Conservation (phyloP, 2,888 invertebrate genomes). For the Carpatolechia fugitivella region DNA sequence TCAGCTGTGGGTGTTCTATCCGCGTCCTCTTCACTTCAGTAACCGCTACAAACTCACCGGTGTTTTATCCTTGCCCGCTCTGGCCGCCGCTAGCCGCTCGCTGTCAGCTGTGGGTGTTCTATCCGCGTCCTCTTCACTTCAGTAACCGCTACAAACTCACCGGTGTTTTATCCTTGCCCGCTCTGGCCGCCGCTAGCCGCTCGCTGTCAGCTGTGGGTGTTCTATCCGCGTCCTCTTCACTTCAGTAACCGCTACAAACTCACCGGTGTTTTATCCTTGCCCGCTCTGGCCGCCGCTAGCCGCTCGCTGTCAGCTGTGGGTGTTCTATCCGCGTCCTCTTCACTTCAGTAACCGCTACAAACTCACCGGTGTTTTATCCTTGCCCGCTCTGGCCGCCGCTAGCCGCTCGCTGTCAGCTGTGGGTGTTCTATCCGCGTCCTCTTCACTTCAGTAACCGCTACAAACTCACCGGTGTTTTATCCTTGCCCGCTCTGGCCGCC, state of each 20-base stretch:
- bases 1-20: too few relatives aligned
- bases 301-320: slow-evolving; percentile 52
- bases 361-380: slow-evolving; percentile 67
- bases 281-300: slow-evolving; percentile 33
- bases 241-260: slow-evolving; percentile 74
- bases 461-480: slow-evolving; percentile 64
- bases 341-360: slow-evolving; percentile 76
- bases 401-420: slow-evolving; percentile 49
- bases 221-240: slow-evolving; percentile 55
- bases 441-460: slow-evolving; percentile 77
- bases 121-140: slow-evolving; percentile 57
- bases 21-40: too few relatives aligned
- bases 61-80: slow-evolving; percentile 58
- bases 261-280: slow-evolving; percentile 68
- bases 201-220: slow-evolving; percentile 62
- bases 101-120: slow-evolving; percentile 59
- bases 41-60: slow-evolving; percentile 75
- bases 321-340: slow-evolving; percentile 55
- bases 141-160: slow-evolving; percentile 74
- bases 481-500: slow-evolving; percentile 47
- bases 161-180: slow-evolving; percentile 64
- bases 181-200: slow-evolving; percentile 33
- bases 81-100: slow-evolving; percentile 39
- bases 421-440: slow-evolving; percentile 56
- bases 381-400: slow-evolving; percentile 42